Evolutionary conservation across 2,888 invertebrate genomes (phyloP).

Genomic region (Drosophila mayaguana): DNA sequence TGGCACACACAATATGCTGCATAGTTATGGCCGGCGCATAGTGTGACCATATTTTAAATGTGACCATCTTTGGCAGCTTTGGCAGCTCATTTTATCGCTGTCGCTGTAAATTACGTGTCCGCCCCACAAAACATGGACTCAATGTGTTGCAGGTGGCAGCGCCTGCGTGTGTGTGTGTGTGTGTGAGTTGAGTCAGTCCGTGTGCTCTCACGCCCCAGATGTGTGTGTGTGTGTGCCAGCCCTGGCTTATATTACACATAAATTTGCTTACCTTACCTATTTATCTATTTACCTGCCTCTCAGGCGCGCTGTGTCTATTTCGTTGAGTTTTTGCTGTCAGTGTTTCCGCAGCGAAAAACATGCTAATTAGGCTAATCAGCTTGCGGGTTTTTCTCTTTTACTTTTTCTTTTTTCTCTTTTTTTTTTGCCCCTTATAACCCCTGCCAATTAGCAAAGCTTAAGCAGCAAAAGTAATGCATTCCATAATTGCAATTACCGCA

Average conservation of each 20-base stretch:
- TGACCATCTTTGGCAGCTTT: conserved; percentile 56
- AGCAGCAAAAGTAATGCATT: conserved; percentile 9
- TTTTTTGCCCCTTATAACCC: not conserved
- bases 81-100: conserved; percentile 77
- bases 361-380: conserved; percentile 54
- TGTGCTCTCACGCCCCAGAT: conserved; percentile 33
- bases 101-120: conserved; percentile 66
- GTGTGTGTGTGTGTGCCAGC: not conserved
- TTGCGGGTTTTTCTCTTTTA: conserved; percentile 10
- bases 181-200: not conserved
- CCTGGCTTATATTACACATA: conserved; percentile 38
- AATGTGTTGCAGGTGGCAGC: conserved; percentile 43
- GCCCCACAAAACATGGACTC: conserved; percentile 43
- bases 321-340: conserved; percentile 14
- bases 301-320: not conserved
- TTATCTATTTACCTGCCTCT: not conserved
- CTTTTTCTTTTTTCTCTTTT: not conserved
- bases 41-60: conserved; percentile 54
- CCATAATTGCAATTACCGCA: conserved; percentile 13
- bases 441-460: conserved; percentile 32
- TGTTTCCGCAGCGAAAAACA: conserved; percentile 17
- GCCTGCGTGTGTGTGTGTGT: conserved; percentile 2
- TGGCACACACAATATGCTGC: conserved; percentile 62
- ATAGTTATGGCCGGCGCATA: conserved; percentile 63
- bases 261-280: conserved; percentile 19